Evolutionary conservation across 2,888 invertebrate genomes (phyloP).

Genomic region (Diplolepis rosae): DNA sequence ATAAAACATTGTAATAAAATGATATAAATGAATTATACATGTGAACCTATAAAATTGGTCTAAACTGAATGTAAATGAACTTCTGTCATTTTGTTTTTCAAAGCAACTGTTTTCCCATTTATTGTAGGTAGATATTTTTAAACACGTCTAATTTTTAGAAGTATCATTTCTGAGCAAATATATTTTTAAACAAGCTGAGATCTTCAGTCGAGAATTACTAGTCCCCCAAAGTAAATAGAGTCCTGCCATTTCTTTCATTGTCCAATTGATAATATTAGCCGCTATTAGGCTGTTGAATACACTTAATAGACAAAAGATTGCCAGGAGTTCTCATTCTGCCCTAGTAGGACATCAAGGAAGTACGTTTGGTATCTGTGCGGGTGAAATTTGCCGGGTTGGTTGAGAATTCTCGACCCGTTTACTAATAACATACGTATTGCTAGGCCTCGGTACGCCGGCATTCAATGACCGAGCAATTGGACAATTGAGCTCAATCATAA

Average conservation of each 20-base stretch:
- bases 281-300: slow-evolving; percentile 68
- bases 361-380: slow-evolving; percentile 42
- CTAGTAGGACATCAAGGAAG: slow-evolving; percentile 30
- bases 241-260: slow-evolving; percentile 66
- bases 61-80: too few species aligned
- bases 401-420: slow-evolving; percentile 56
- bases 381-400: slow-evolving; percentile 46
- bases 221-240: slow-evolving; percentile 55
- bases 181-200: neutral
- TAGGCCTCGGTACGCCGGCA: slow-evolving; percentile 51
- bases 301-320: slow-evolving; percentile 70
- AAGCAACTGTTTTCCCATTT: too few species aligned
- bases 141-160: too few species aligned
- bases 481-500: slow-evolving; percentile 74
- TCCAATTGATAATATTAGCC: slow-evolving; percentile 69
- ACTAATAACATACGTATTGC: slow-evolving; percentile 61
- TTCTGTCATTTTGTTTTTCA: neutral
- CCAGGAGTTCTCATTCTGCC: slow-evolving; percentile 64
- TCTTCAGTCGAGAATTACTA: neutral
- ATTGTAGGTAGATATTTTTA: neutral
- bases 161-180: neutral
- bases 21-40: too few species aligned
- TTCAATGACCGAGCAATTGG: slow-evolving; percentile 72
- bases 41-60: too few species aligned
- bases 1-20: too few species aligned